These are phyloP conservation scores for Anabacerthia variegaticeps DNA, from an alignment of 2,797 vertebrate genomes.

Conservation along the genomic window DNA sequence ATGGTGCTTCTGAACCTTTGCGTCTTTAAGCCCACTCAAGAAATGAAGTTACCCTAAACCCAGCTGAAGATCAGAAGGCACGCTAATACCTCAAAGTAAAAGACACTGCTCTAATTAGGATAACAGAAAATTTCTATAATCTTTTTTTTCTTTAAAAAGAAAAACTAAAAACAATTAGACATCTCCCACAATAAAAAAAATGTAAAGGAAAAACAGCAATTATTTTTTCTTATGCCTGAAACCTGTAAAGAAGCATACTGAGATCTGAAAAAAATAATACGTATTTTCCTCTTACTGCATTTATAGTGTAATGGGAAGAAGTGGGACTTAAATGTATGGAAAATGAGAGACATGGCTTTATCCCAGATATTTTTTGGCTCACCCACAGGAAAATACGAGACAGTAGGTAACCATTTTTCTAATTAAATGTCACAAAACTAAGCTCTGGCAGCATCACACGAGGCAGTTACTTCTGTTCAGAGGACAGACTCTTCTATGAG, in stretches of 20 bases:
- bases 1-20: not conserved
- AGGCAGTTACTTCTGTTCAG: not conserved
- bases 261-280: not conserved
- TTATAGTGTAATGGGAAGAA: not conserved
- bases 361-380: not conserved
- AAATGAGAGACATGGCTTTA: not conserved
- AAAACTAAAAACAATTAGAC: not conserved
- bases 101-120: not conserved
- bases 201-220: not conserved
- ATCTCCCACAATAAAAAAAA: not conserved
- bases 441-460: not conserved
- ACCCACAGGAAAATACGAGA: not conserved
- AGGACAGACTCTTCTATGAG: not conserved
- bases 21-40: not conserved
- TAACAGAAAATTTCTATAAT: not conserved
- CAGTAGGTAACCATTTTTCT: not conserved
- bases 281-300: not conserved
- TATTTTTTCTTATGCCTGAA: not conserved
- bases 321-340: not conserved
- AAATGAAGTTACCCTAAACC: not conserved
- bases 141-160: not conserved
- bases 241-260: not conserved
- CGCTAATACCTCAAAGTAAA: not conserved
- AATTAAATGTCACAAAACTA: not conserved
- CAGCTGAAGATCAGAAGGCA: not conserved